These are phyloP conservation scores for Tiphia femorata DNA, from an alignment of 2,888 invertebrate genomes.

Conservation along the genomic window DNA sequence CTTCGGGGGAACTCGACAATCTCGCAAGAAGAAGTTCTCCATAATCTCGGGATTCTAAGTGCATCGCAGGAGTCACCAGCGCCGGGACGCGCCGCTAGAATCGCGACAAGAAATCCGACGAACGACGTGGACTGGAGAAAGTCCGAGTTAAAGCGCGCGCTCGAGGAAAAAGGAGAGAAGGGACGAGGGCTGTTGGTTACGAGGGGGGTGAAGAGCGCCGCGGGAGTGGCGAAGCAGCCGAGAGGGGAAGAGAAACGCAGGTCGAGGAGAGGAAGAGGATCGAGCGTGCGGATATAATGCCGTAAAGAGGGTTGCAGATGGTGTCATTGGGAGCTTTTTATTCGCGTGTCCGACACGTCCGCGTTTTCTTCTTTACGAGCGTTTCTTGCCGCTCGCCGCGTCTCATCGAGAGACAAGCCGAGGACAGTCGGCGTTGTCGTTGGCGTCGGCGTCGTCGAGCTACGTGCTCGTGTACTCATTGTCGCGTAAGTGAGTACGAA, in stretches of 20 bases:
- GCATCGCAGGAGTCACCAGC: not conserved
- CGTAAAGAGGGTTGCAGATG: slow-evolving; percentile 52
- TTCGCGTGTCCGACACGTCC: slow-evolving; percentile 45
- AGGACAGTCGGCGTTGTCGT: no score
- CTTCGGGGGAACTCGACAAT: not conserved
- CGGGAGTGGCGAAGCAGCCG: slow-evolving; percentile 6
- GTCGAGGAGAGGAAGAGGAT: slow-evolving; percentile 10
- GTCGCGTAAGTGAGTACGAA: no score
- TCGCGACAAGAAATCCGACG: slow-evolving; percentile 13
- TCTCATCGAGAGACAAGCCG: no score
- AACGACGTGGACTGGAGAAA: slow-evolving; percentile 6
- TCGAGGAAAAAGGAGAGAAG: no score
- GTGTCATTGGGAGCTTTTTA: slow-evolving; percentile 52
- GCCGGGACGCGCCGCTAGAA: not conserved
- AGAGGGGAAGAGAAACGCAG: slow-evolving; percentile 7
- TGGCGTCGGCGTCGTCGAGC: no score
- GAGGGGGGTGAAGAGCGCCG: no score
- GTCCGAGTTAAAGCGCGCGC: slow-evolving; percentile 14
- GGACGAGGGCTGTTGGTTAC: no score
- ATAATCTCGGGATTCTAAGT: slow-evolving; percentile 8
- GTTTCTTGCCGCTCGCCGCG: slow-evolving; percentile 36
- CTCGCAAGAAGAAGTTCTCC: slow-evolving; percentile 1
- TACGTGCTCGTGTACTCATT: no score
- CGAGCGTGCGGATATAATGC: slow-evolving; percentile 35
- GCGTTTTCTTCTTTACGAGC: slow-evolving; percentile 48